Conservation (phyloP, 2,888 invertebrate species). For the Adineta ricciae region DNA sequence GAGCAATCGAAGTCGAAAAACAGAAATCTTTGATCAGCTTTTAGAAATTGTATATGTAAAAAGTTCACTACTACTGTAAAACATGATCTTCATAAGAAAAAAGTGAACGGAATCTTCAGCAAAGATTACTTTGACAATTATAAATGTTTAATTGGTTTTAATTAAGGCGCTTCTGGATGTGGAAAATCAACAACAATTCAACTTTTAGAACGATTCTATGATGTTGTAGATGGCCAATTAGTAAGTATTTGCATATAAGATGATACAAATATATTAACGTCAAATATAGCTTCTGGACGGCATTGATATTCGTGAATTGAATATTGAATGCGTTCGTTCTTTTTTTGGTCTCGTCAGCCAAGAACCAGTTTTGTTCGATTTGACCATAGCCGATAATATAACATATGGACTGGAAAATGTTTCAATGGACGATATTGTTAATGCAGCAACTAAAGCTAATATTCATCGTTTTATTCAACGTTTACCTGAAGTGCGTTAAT, state of each 20-base stretch:
- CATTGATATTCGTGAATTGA: constrained; percentile 59
- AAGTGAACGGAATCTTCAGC: no score
- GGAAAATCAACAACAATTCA: constrained; percentile 27
- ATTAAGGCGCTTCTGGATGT: constrained; percentile 25
- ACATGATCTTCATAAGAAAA: no score
- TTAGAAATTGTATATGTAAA: no score
- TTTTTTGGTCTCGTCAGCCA: constrained; percentile 81
- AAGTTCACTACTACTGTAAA: no score
- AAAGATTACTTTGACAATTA: no score
- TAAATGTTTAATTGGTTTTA: no score
- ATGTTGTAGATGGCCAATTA: neutral
- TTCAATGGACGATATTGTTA: constrained; percentile 3
- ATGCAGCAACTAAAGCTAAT: constrained; percentile 10
- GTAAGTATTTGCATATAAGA: constrained; percentile 42
- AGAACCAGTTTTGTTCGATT: constrained; percentile 78
- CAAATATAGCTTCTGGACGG: no score
- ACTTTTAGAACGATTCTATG: constrained; percentile 29
- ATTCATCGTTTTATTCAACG: constrained; percentile 21
- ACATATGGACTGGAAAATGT: no score
- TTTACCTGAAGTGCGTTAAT: constrained; percentile 19
- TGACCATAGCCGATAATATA: constrained; percentile 77
- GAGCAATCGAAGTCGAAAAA: no score
- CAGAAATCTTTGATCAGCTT: no score
- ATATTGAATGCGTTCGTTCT: constrained; percentile 61
- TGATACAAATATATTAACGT: no score